Conservation (phyloP, 1,140 invertebrate genomes). For the Zaprionus taronus region DNA sequence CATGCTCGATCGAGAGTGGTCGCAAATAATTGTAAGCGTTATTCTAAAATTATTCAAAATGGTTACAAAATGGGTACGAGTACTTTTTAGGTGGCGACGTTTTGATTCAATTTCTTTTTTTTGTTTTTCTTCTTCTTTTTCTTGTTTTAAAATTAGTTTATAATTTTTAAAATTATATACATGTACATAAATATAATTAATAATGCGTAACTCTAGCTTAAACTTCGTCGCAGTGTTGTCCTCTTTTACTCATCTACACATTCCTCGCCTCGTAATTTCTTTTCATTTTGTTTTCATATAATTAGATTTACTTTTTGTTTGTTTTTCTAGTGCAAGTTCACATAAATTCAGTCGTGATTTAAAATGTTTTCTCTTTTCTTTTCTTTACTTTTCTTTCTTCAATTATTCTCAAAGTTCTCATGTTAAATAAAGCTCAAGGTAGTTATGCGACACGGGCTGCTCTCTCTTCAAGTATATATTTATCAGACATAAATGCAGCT, state of each 20-base stretch:
- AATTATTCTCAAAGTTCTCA: constrained; percentile 27
- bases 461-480: constrained; percentile 6
- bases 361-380: constrained; percentile 50
- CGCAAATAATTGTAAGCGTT: constrained; percentile 59
- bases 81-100: constrained; percentile 69
- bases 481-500: constrained; percentile 72
- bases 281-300: constrained; percentile 12
- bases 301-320: constrained; percentile 17
- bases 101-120: constrained; percentile 48
- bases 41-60: constrained; percentile 77
- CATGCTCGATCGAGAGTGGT: constrained; percentile 14
- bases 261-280: constrained; percentile 7
- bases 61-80: constrained; percentile 74
- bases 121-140: constrained; percentile 26
- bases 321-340: constrained; percentile 70
- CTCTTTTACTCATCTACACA: background rate
- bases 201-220: constrained; percentile 56
- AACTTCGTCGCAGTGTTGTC: constrained; percentile 58
- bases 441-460: constrained; percentile 51
- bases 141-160: constrained; percentile 67
- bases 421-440: constrained; percentile 76
- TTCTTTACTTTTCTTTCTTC: constrained; percentile 11
- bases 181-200: constrained; percentile 53
- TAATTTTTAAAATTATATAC: constrained; percentile 72
- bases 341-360: constrained; percentile 81